Conservation (phyloP, 2,888 invertebrate species). For the Pomacea canaliculata region DNA sequence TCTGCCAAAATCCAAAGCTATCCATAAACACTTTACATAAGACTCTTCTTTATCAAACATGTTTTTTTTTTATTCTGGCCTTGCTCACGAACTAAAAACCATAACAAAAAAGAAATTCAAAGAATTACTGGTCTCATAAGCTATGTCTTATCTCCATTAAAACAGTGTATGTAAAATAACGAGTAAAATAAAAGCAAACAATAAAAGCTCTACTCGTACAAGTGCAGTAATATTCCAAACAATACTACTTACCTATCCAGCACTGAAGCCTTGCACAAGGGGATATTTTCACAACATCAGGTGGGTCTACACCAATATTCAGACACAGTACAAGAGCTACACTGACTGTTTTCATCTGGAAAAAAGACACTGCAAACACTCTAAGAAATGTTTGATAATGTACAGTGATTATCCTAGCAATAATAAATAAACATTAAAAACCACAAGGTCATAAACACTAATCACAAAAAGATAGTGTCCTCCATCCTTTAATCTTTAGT, state of each 20-base stretch:
- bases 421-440: too few species aligned
- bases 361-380: constrained; percentile 11
- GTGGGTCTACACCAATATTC: constrained; percentile 99
- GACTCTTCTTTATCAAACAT: background rate
- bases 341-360: constrained; percentile 97
- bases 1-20: constrained; percentile 57
- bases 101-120: too few species aligned
- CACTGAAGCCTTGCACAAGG: constrained; percentile 96
- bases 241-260: constrained; percentile 85
- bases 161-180: too few species aligned
- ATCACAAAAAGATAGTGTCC: too few species aligned
- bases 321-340: constrained; percentile 97
- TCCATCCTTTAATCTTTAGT: too few species aligned
- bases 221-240: background rate
- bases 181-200: too few species aligned
- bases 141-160: too few species aligned
- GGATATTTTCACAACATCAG: constrained; percentile 96
- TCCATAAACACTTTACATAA: background rate
- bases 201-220: too few species aligned
- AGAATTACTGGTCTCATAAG: too few species aligned
- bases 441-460: too few species aligned
- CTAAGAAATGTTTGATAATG: background rate
- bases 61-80: background rate
- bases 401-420: too few species aligned
- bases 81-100: too few species aligned